These are phyloP conservation scores for Drosophila kuntzei DNA, from an alignment of 2,888 invertebrate genomes.

Conservation along the genomic window DNA sequence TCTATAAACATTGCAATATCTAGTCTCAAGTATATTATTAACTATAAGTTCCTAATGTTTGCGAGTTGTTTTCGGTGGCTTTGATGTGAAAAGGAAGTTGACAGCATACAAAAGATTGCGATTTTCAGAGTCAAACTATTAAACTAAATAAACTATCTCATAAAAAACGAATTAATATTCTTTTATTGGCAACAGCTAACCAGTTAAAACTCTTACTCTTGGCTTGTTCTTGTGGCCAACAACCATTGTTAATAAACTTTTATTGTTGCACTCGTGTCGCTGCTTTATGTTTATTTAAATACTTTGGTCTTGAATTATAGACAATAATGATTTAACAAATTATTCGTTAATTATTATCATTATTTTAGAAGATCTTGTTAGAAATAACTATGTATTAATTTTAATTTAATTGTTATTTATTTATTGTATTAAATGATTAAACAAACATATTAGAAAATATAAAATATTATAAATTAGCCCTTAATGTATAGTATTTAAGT, in stretches of 20 bases:
- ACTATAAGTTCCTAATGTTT: neutral
- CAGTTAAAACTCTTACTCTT: slow-evolving; percentile 1
- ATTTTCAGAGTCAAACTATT: neutral
- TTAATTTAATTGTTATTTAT: too few species aligned
- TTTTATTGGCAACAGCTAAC: slow-evolving; percentile 7
- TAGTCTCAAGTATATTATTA: neutral
- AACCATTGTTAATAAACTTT: neutral
- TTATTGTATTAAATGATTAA: too few species aligned
- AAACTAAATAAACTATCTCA: slow-evolving; percentile 7
- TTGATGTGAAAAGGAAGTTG: slow-evolving; percentile 21
- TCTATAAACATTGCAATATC: neutral
- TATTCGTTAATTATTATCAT: too few species aligned
- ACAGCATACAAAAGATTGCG: neutral
- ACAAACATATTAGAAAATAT: too few species aligned
- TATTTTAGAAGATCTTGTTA: too few species aligned
- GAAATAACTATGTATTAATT: too few species aligned
- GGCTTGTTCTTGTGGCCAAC: neutral
- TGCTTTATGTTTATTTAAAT: neutral
- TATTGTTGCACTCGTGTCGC: too few species aligned
- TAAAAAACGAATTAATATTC: slow-evolving; percentile 16
- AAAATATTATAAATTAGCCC: too few species aligned
- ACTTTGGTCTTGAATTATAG: neutral
- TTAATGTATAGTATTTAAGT: too few species aligned
- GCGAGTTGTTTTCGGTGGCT: slow-evolving; percentile 2
- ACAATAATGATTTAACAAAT: too few species aligned